phyloP scores from a whole-genome alignment of 2,113 vertebrate genomes.

The Indicator maculatus region DNA sequence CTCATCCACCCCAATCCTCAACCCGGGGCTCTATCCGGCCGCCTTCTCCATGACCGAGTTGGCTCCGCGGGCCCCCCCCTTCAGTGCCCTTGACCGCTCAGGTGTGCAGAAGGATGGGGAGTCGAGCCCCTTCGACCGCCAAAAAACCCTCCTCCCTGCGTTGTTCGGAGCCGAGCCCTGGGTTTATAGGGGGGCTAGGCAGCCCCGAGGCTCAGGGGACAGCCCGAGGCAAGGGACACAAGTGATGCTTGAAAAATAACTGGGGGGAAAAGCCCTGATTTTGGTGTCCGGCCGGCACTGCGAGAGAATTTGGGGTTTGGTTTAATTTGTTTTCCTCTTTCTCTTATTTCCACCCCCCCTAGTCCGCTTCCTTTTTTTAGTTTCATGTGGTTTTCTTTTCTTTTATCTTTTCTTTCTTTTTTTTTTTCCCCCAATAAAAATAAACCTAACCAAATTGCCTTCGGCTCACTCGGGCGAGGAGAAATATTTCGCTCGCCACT shows the following conservation, averaged over 20 bases:
- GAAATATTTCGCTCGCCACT: not conserved
- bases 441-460: not conserved
- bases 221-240: not conserved
- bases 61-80: not conserved
- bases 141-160: fast-evolving
- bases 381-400: too few species aligned
- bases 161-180: not conserved
- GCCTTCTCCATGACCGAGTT: not conserved
- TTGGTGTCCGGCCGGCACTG: too few species aligned
- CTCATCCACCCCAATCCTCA: not conserved
- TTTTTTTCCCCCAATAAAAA: not conserved
- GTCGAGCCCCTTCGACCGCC: not conserved
- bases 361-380: too few species aligned
- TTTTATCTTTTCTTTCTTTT: not conserved
- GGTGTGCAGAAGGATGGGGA: too few species aligned
- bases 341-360: too few species aligned
- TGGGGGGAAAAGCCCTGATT: fast-evolving
- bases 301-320: not conserved
- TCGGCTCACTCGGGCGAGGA: not conserved
- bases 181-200: not conserved
- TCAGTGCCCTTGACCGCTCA: not conserved
- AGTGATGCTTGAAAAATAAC: not conserved
- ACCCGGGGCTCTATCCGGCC: not conserved
- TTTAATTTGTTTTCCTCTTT: too few species aligned
- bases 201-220: not conserved